Base-by-base conservation (phyloP, 2,113 vertebrate species). In the Halichoeres trimaculatus region DNA sequence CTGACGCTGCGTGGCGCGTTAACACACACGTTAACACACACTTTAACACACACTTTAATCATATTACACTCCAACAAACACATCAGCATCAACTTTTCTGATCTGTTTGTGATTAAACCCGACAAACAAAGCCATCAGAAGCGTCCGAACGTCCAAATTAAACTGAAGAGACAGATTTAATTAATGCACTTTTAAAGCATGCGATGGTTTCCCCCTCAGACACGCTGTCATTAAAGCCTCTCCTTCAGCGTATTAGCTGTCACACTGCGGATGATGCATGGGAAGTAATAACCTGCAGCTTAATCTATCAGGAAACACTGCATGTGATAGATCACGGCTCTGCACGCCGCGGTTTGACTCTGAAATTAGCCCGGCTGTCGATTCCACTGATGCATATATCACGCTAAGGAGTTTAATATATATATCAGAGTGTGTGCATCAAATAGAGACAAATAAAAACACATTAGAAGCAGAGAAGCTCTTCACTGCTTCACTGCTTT, bases 251-350 rank as follows among this genome's bases (percentile, higher is more conserved):
- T 56, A 74, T 78, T 65, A 54, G 45, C 80, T 88, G 87, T 85
- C 90, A 86, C 51, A 9, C 30, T 3, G 53, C 20, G 26, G 51
- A 60, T 89, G 88, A 89, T 84, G 76, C 70, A 88, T 85, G 69
- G 30, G 65, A 48, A 64, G 76, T 74, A 85, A 93, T 91, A 85
- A 88, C 81, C 78, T 85, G 69, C 20, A 65, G 69, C 71, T 80
- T 85, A 52, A 90, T 84, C 74, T 23, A 71, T 74, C 80, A 74
- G 74, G 80, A 77, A 70, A 53, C 17, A 5, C 40, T 54, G 50
- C 2, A 20, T 45, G 73, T 75, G 83, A 91, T 83, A 55, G 62
- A 89, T 86, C 81, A 59, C 51, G 8, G 11, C 71, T 77, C 60
- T 53, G 54, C 52, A 22, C 36, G 3, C 19, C 22, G 12, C 20